Conservation (phyloP, 2,888 invertebrate species). For the Pollenia labialis region DNA sequence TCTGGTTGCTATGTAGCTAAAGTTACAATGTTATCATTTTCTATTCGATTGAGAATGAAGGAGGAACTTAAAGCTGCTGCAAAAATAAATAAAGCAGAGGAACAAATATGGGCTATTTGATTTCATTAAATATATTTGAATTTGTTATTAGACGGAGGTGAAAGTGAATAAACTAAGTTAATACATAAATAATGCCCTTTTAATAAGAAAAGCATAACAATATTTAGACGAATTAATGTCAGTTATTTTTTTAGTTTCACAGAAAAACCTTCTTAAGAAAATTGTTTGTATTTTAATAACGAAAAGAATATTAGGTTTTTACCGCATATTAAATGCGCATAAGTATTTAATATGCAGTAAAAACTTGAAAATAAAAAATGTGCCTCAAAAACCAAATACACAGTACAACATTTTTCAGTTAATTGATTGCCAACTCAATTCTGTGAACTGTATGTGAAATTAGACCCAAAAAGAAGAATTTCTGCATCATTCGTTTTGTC, state of each 20-base stretch:
- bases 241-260: neutral
- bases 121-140: slow-evolving; percentile 22
- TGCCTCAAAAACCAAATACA: too few species aligned
- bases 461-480: too few species aligned
- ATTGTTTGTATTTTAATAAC: too few species aligned
- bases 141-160: slow-evolving; percentile 8
- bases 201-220: neutral
- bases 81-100: neutral
- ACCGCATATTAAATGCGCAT: too few species aligned
- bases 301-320: too few species aligned
- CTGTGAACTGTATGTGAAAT: too few species aligned
- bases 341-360: too few species aligned
- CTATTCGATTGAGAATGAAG: slow-evolving; percentile 32
- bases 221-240: slow-evolving; percentile 34
- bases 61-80: slow-evolving; percentile 18
- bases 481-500: too few species aligned
- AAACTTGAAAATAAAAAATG: too few species aligned
- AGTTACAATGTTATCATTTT: slow-evolving; percentile 24
- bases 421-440: too few species aligned
- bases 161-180: slow-evolving; percentile 48
- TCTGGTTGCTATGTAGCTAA: slow-evolving; percentile 7
- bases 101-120: slow-evolving; percentile 2
- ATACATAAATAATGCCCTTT: slow-evolving; percentile 21
- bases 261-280: too few species aligned
- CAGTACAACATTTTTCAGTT: too few species aligned